Evolutionary conservation across 2,888 invertebrate species (phyloP), one percentile per base, ranked within the genome.

Genomic region (Volucella zonaria): DNA sequence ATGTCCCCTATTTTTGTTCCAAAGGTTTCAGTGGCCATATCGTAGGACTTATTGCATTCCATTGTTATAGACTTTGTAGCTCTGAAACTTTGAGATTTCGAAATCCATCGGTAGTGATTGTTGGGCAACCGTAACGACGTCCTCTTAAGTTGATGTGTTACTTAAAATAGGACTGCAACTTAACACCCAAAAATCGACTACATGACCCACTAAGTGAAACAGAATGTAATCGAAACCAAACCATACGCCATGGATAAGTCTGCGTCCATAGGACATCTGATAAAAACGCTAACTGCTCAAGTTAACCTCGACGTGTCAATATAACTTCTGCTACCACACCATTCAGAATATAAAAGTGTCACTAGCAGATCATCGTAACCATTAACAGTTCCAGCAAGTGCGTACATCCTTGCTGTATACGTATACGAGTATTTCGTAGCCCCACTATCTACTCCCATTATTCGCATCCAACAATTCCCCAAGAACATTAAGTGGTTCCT

Each of bases 401-500:
- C 8, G 18, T 2, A 23, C 64, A 52, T 52, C 62, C 47, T 52
- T 66, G 66, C 45, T 54, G 47, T 43, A 40, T 6, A 31, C 31
- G 31, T 31, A 31, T 31, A 23, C 23, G 1, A 1, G 23, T 23
- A 31, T 31, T 6, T 31, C 6, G 4, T 31, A 31, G 31, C 31
- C 0, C 31, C 31, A 6, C 31, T 31, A 31, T 31, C 31, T 31
- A 4, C 56, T 14, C 51, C 40, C 59, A 45, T 42, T 43, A 38
- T 11, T 51, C 11, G 40, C 43, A 49, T 47, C 64, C 3, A 31
- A 49, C 23, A 67, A 54, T 56, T 67, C 15, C 18, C 61, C 3
- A 64, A 56, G 58, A 75, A 76, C 38, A 59, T 73, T 67, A 77
- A 82, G 61, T 77, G 71, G 73, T 73, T 77, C 45, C 52, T 14